Percentiles rank a stretch among this genome's conserved stretches.
phyloP scores from a whole-genome alignment of 2,113 vertebrate genomes.

The Charina bottae region DNA sequence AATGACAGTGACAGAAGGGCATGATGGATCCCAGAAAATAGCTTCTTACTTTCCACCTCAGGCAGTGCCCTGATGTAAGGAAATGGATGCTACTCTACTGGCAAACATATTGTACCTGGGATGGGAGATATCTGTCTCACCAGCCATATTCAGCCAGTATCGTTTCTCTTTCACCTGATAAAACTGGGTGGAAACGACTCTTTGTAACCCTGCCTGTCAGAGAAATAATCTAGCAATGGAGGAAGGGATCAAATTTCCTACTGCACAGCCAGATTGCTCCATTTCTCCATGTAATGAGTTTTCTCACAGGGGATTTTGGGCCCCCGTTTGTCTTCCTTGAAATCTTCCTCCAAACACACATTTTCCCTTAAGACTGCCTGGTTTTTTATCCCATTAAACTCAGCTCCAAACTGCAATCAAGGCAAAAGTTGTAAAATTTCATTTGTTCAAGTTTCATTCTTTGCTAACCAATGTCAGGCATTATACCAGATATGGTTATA shows the following conservation, averaged over 20 bases:
- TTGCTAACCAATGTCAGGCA: background rate
- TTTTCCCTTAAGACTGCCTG: background rate
- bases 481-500: background rate
- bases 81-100: background rate
- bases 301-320: too few species aligned
- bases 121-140: background rate
- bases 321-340: background rate
- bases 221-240: background rate
- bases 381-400: background rate
- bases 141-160: background rate
- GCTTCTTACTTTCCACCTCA: background rate
- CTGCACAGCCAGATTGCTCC: too few species aligned
- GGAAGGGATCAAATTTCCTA: background rate
- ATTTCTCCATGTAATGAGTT: background rate
- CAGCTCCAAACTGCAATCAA: background rate
- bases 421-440: background rate
- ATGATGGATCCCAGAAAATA: background rate
- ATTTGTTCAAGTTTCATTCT: background rate
- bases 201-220: background rate
- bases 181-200: background rate
- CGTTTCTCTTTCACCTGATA: background rate
- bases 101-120: background rate
- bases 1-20: background rate
- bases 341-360: background rate
- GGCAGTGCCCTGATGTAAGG: background rate